These are phyloP conservation scores for Chloroceryle inda DNA, from an alignment of 2,797 vertebrate genomes.

Conservation along the genomic window DNA sequence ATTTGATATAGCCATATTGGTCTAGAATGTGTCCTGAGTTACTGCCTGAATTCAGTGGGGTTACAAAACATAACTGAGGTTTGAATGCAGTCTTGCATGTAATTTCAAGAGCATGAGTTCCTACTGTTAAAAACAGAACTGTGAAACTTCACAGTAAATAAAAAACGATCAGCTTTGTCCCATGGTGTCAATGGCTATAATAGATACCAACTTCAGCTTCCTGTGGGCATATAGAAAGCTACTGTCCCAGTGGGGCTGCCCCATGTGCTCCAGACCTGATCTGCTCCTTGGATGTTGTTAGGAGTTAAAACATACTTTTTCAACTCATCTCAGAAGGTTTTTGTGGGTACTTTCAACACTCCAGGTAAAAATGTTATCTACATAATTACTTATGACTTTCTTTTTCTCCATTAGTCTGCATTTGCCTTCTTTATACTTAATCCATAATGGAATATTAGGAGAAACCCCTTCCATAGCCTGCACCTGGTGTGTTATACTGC, in stretches of 20 bases:
- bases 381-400: neutral
- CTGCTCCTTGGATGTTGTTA: accelerated
- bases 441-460: neutral
- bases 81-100: neutral
- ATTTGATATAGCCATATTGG: neutral
- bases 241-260: neutral
- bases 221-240: neutral
- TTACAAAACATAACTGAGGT: neutral
- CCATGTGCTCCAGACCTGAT: neutral
- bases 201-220: neutral
- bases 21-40: neutral
- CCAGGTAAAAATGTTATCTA: neutral
- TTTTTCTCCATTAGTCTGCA: neutral
- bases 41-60: neutral
- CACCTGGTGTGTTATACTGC: neutral
- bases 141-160: neutral
- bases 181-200: neutral
- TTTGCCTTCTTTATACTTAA: neutral
- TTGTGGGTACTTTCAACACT: neutral
- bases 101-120: neutral
- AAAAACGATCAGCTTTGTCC: neutral
- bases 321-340: neutral
- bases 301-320: neutral
- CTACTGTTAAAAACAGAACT: neutral
- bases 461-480: neutral